Conservation (phyloP, 1,140 invertebrate genomes). For the Littorina saxatilis region DNA sequence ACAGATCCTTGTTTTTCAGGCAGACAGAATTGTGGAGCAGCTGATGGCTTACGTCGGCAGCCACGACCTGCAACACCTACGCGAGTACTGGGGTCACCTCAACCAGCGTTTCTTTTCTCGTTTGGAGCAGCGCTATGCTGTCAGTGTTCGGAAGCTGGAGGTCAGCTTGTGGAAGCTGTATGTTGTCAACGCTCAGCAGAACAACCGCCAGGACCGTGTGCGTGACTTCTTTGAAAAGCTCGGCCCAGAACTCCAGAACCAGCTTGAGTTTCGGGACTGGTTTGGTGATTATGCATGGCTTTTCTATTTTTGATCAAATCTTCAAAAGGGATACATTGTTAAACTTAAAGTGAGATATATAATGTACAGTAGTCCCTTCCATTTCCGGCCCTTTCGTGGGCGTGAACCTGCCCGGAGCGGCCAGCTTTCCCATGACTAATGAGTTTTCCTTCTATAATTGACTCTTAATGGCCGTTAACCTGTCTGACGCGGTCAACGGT, state of each 20-base stretch:
- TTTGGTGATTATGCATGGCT: constrained; percentile 88
- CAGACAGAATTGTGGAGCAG: constrained; percentile 93
- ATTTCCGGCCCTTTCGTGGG: too few species aligned
- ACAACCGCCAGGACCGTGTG: constrained; percentile 89
- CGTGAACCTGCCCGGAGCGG: too few species aligned
- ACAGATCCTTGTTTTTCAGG: constrained; percentile 76
- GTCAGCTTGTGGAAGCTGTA: constrained; percentile 93
- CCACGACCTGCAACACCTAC: constrained; percentile 86
- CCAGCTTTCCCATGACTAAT: too few species aligned
- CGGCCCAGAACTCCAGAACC: constrained; percentile 89
- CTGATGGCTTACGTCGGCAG: constrained; percentile 86
- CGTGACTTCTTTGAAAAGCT: constrained; percentile 93
- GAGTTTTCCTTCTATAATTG: too few species aligned
- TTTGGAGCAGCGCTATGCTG: constrained; percentile 88
- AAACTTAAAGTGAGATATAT: too few species aligned
- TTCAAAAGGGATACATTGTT: too few species aligned
- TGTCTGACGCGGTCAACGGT: too few species aligned
- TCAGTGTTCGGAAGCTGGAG: constrained; percentile 90
- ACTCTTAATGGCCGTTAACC: too few species aligned
- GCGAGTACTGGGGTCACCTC: constrained; percentile 91
- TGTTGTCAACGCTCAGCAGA: constrained; percentile 88
- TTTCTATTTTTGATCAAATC: too few species aligned
- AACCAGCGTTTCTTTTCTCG: constrained; percentile 90
- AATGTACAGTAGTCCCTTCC: too few species aligned
- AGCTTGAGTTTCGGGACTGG: constrained; percentile 97